Evolutionary conservation across 2,113 vertebrate genomes (phyloP).

Genomic region (Cololabis saira): DNA sequence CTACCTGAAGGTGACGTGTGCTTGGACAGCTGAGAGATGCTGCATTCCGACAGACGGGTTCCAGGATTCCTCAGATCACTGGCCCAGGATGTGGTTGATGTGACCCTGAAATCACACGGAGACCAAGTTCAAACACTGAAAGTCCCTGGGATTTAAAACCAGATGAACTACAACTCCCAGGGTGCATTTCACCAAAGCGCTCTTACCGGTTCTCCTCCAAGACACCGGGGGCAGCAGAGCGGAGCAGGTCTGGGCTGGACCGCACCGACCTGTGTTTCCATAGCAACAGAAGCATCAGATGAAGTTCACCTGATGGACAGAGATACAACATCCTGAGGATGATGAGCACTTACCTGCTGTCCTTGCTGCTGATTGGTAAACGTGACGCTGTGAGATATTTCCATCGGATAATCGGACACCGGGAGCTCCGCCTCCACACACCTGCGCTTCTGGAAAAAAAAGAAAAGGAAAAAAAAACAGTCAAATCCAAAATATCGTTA

Average conservation of each 20-base stretch:
- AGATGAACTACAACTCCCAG: not conserved
- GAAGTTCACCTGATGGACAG: not conserved
- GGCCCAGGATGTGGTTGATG: conserved; percentile 61
- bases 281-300: not conserved
- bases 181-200: not conserved
- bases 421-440: conserved; percentile 55
- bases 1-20: no score
- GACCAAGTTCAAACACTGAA: not conserved
- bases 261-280: conserved; percentile 29
- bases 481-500: no score
- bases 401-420: conserved; percentile 50
- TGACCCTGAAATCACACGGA: conserved; percentile 49
- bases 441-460: conserved; percentile 51
- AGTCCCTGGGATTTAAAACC: not conserved
- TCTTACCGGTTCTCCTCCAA: conserved; percentile 64
- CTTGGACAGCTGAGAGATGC: no score
- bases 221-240: conserved; percentile 55
- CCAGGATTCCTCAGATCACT: conserved; percentile 16
- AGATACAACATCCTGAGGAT: not conserved
- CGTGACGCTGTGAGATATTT: not conserved
- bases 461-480: no score
- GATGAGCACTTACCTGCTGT: conserved; percentile 34
- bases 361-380: conserved; percentile 31
- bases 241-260: conserved; percentile 1
- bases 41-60: no score